phyloP scores from a whole-genome alignment of 2,888 invertebrate species.

The Onthophagus sagittarius region DNA sequence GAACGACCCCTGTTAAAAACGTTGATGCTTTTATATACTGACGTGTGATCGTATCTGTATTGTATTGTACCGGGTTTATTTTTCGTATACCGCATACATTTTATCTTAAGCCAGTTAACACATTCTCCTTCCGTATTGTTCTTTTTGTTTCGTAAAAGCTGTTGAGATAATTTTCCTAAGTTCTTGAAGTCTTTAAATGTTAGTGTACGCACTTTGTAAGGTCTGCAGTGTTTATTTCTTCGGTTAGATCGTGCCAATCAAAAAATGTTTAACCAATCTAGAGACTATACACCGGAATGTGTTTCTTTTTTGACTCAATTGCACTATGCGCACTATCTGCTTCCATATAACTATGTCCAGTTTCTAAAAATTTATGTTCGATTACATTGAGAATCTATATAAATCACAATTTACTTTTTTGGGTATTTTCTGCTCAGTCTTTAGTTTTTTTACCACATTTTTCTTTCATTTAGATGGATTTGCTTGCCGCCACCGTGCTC shows the following conservation, averaged over 20 bases:
- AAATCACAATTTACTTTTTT: too few relatives aligned
- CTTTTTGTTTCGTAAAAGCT: slow-evolving; percentile 20
- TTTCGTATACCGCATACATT: slow-evolving; percentile 25
- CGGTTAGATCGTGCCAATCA: slow-evolving; percentile 24
- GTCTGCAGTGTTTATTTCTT: slow-evolving; percentile 24
- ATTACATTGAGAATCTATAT: slow-evolving; percentile 22
- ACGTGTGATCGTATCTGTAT: too few relatives aligned
- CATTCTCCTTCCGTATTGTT: slow-evolving; percentile 19
- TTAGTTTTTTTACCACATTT: too few relatives aligned
- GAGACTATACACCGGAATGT: slow-evolving; percentile 26
- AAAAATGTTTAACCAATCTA: slow-evolving; percentile 31
- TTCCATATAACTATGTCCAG: slow-evolving; percentile 32
- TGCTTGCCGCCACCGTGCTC: too few relatives aligned
- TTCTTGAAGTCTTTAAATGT: slow-evolving; percentile 25
- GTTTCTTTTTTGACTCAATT: slow-evolving; percentile 30
- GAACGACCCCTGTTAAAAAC: too few relatives aligned
- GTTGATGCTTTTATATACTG: too few relatives aligned
- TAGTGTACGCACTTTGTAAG: slow-evolving; percentile 26
- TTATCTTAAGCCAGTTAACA: slow-evolving; percentile 27
- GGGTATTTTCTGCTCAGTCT: too few relatives aligned
- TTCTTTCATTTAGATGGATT: too few relatives aligned
- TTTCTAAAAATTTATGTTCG: slow-evolving; percentile 33
- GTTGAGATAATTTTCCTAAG: slow-evolving; percentile 21
- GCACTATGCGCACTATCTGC: slow-evolving; percentile 32
- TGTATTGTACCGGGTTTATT: too few relatives aligned